Conservation (phyloP, 2,113 vertebrate species). For the Triplophysa siluroides region DNA sequence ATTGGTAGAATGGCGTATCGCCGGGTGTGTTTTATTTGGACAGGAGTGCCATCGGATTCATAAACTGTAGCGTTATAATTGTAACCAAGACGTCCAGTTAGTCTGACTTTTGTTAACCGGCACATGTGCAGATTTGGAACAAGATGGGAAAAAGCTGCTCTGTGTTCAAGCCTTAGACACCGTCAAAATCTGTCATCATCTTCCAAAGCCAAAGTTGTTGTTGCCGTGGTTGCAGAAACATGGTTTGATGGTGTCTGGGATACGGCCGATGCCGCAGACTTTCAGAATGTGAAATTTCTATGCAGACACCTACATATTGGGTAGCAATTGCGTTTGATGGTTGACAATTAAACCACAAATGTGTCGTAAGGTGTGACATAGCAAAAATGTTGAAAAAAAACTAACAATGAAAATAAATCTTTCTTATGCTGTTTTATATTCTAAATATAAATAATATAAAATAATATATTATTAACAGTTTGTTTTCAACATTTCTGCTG, state of each 20-base stretch:
- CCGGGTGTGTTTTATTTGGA: conserved; percentile 33
- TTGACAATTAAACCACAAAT: too few species aligned
- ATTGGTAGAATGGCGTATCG: background rate
- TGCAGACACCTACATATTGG: too few species aligned
- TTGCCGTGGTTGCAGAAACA: conserved; percentile 1
- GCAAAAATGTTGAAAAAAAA: too few species aligned
- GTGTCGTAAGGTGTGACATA: too few species aligned
- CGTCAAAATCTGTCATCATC: conserved; percentile 2
- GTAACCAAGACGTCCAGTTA: conserved; percentile 13
- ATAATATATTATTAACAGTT: too few species aligned
- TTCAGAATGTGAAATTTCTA: too few species aligned
- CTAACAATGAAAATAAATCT: too few species aligned
- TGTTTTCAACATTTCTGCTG: too few species aligned
- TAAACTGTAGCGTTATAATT: conserved; percentile 38
- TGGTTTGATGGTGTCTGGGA: background rate
- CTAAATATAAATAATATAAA: too few species aligned
- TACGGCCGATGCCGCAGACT: background rate
- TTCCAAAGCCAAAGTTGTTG: background rate
- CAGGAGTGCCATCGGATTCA: conserved; percentile 24
- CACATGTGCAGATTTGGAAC: conserved; percentile 6
- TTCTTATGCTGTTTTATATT: too few species aligned
- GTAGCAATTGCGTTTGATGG: too few species aligned
- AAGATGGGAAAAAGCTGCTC: conserved; percentile 15
- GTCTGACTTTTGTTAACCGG: conserved; percentile 21
- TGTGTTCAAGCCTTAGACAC: background rate